phyloP scores from a whole-genome alignment of 1,140 invertebrate genomes.

The Drosophila chauvacae region DNA sequence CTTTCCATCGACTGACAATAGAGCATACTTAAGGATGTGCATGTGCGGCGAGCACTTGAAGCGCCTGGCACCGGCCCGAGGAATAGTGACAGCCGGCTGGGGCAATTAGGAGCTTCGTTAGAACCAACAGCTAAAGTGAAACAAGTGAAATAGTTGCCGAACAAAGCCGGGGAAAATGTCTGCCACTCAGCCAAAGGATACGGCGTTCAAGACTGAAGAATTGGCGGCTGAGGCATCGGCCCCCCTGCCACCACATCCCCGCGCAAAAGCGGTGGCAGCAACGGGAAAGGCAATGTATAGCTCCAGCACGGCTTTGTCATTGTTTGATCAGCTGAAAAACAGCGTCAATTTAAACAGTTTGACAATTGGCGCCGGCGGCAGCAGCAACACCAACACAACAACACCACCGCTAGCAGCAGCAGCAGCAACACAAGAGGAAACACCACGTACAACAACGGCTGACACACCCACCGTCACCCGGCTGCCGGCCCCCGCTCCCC shows the following conservation, averaged over 20 bases:
- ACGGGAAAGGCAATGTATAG: constrained; percentile 55
- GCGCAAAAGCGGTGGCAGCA: constrained; percentile 9
- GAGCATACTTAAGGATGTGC: constrained; percentile 19
- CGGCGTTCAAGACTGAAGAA: constrained; percentile 49
- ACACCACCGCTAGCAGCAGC: background rate
- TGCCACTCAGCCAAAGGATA: constrained; percentile 58
- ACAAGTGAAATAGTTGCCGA: constrained; percentile 42
- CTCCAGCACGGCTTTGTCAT: constrained; percentile 64
- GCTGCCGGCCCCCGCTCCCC: constrained; percentile 6
- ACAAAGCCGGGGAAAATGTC: constrained; percentile 59
- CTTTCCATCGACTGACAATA: constrained; percentile 21
- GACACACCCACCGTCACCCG: constrained; percentile 38
- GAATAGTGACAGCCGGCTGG: constrained; percentile 18
- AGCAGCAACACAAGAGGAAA: constrained; percentile 8
- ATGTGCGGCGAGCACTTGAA: constrained; percentile 35
- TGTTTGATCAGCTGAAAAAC: constrained; percentile 84
- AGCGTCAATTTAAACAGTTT: constrained; percentile 75
- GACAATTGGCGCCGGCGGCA: constrained; percentile 57
- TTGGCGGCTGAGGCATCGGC: constrained; percentile 1
- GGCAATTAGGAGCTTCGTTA: constrained; percentile 35
- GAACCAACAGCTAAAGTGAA: constrained; percentile 13
- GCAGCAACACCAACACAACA: constrained; percentile 23
- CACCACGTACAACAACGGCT: constrained; percentile 25
- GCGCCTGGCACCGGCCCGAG: constrained; percentile 2
- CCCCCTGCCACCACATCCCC: background rate